phyloP scores from a whole-genome alignment of 1,140 invertebrate genomes.

The Drosophila nasuta region DNA sequence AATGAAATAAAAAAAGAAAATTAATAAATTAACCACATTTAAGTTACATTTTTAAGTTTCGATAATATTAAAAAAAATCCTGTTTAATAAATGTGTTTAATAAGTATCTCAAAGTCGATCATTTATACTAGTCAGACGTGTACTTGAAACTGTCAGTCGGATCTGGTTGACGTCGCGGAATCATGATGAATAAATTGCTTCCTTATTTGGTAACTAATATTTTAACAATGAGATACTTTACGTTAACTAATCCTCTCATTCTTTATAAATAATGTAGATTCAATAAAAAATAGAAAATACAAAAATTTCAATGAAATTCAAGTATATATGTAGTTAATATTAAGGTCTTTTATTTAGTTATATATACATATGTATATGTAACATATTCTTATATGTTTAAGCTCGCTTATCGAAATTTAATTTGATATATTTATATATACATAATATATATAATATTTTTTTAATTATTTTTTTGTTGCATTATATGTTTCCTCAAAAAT shows the following conservation, averaged over 20 bases:
- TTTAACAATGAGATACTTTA: constrained; percentile 7
- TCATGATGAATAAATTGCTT: constrained; percentile 20
- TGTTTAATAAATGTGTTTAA: too few species aligned
- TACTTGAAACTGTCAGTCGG: constrained; percentile 17
- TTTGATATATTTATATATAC: too few species aligned
- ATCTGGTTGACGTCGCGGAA: constrained; percentile 3
- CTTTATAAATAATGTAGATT: constrained; percentile 10
- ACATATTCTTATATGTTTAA: too few species aligned
- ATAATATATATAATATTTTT: not conserved
- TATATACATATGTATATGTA: too few species aligned
- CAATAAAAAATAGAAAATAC: not conserved
- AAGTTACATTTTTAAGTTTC: too few species aligned
- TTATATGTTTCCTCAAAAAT: constrained; percentile 16
- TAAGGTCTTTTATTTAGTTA: too few species aligned
- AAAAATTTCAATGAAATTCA: constrained; percentile 5
- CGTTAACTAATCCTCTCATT: constrained; percentile 20
- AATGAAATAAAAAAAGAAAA: too few species aligned
- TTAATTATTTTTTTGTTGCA: not conserved
- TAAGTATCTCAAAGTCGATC: too few species aligned
- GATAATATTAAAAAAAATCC: too few species aligned
- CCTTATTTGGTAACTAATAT: constrained; percentile 16
- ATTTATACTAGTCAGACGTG: not conserved
- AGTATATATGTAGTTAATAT: not conserved
- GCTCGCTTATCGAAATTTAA: too few species aligned
- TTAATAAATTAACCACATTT: too few species aligned